Evolutionary conservation across 2,113 vertebrate genomes (phyloP), one percentile per base, ranked within the genome.

Genomic region (Hippolais icterina): DNA sequence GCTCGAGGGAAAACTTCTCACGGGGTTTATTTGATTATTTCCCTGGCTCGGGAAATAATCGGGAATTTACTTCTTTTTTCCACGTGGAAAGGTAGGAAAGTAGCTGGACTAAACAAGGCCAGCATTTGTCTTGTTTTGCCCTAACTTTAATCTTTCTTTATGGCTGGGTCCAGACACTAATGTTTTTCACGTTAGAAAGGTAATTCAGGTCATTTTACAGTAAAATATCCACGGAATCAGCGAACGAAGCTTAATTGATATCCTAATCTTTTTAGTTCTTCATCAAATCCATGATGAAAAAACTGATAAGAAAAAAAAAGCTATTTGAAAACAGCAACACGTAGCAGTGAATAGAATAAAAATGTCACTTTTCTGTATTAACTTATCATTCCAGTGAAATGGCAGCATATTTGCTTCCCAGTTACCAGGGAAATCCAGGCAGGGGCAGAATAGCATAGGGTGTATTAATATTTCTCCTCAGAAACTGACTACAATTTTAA

Each of bases 11-110:
- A 42, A 54, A 9, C 53, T 27, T 5, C 52, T 3, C 68, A 1
- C 9, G 1, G 10, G 5, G 2, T 5, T n/a, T 3, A 1, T 13
- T 11, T 4, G 29, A 10, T 21, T 13, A 0, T 5, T n/a, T 17
- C 29, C 14, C 18, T 5, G 37, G 9, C 29, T 47, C 35, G 6
- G 27, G 37, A 39, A 39, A 39, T 39, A 39, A 39, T 39, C 37
- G 37, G 37, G 37, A 8, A 3, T 25, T 57, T 19, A 8, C 25
- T n/a, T 1, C 41, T 12, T 16, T 42, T n/a, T 9, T 16, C 14
- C 37, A 16, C 35, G 4, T 3, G 57, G 23, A 57, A 78, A 71
- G 5, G 25, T 7, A 47, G 23, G 56, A 49, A 77, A 22, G 25
- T 4, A 44, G 8, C 65, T 7, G 24, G 25, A 27, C 5, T 65